A percentile compares a stretch with the other conserved stretches of the same genome.
Conservation (phyloP, 1,140 invertebrate species). For the Brachionus manjavacas region DNA sequence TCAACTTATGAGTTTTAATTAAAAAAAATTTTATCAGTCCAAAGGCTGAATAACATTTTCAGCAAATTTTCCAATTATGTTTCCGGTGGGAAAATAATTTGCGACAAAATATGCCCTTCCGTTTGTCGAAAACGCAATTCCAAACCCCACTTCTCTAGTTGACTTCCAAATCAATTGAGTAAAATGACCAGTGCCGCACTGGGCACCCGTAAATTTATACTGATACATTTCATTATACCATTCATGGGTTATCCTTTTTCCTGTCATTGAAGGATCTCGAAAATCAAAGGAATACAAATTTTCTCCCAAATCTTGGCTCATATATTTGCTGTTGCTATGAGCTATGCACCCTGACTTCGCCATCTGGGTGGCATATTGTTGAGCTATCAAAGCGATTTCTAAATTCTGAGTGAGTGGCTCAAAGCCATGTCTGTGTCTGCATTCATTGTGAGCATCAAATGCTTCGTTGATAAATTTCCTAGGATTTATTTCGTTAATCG, state of each 20-base stretch:
- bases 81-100: constrained; percentile 79
- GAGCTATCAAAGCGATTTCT: constrained; percentile 63
- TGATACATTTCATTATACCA: constrained; percentile 43
- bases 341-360: constrained; percentile 66
- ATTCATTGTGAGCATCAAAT: constrained; percentile 65
- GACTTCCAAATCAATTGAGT: constrained; percentile 66
- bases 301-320: constrained; percentile 51
- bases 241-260: not conserved
- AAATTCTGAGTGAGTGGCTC: constrained; percentile 65
- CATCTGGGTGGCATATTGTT: constrained; percentile 75
- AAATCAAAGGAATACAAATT: constrained; percentile 53
- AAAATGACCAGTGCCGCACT: constrained; percentile 58
- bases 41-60: constrained; percentile 62
- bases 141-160: constrained; percentile 69
- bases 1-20: not conserved
- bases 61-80: constrained; percentile 68
- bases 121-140: constrained; percentile 61
- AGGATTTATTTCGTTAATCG: too few species aligned
- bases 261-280: not conserved
- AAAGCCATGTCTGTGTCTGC: constrained; percentile 68
- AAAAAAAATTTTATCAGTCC: not conserved
- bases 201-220: constrained; percentile 66
- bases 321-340: constrained; percentile 64
- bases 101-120: constrained; percentile 73
- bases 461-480: not conserved